A percentile compares a stretch with the other conserved stretches of the same genome.
Evolutionary conservation across 2,888 invertebrate genomes (phyloP).

Genomic region (Taenaris catops): DNA sequence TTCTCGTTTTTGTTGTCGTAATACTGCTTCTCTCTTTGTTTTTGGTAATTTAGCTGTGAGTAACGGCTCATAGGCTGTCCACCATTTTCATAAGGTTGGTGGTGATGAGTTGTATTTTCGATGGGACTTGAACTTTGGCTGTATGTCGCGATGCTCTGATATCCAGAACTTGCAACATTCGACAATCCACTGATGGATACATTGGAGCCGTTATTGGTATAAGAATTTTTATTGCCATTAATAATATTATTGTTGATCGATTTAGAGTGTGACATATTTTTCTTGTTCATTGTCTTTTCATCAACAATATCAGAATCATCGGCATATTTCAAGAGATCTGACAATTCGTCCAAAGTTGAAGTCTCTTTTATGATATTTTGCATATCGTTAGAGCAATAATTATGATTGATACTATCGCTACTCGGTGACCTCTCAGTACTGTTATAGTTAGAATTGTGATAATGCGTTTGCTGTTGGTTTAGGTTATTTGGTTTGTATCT

Average conservation of each 20-base stretch:
- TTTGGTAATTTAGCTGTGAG: constrained; percentile 73
- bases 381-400: constrained; percentile 64
- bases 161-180: constrained; percentile 90
- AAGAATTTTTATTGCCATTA: constrained; percentile 62
- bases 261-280: constrained; percentile 62
- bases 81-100: constrained; percentile 65
- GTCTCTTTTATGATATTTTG: constrained; percentile 73
- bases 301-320: constrained; percentile 84
- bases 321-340: constrained; percentile 85
- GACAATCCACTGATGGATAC: constrained; percentile 89
- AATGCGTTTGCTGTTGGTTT: constrained; percentile 58
- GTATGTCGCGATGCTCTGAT: constrained; percentile 93
- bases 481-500: constrained; percentile 69
- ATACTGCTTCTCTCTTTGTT: constrained; percentile 73
- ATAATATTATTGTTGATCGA: constrained; percentile 58
- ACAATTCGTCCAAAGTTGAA: constrained; percentile 85
- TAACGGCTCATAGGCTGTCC: constrained; percentile 70
- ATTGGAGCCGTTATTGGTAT: constrained; percentile 85
- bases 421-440: constrained; percentile 65
- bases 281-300: constrained; percentile 71
- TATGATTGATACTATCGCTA: constrained; percentile 67
- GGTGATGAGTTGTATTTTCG: constrained; percentile 79
- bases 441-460: constrained; percentile 62
- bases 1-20: constrained; percentile 71
- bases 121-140: constrained; percentile 93